Base-by-base conservation (phyloP, 2,888 invertebrate genomes). In the Ellobium chinense region DNA sequence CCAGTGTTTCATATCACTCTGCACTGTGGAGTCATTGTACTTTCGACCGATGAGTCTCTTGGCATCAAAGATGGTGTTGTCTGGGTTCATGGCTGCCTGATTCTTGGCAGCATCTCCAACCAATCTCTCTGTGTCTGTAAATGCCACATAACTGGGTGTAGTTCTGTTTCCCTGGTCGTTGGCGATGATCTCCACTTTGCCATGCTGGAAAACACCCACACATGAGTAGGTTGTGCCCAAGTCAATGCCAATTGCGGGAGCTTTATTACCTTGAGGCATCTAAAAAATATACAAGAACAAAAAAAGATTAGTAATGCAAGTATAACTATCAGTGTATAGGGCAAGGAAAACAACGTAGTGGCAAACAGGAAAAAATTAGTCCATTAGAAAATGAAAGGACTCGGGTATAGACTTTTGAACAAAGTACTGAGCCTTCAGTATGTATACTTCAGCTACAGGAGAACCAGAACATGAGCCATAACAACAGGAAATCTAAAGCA, bases 1-100 rank as follows among this genome's bases (percentile, higher is more conserved):
- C 97, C 97, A 97, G 87, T 96, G 95, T 89, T 96, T 96, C 94
- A 96, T 95, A 91, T 97, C 97, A 46, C 94, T 94, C 89, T 96
- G 96, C 62, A 96, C 96, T 87, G 95, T 95, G 0, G 94, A 92
- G 89, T 97, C 97, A 86, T 96, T 95, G 91, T 95, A 97, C 88
- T 95, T 95, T 77, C 97, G 95, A 1, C 97, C 97, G 86, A 97
- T 97, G 73, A 97, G 93, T 82, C 97, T 95, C 76, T 92, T 92
- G 69, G 92, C 92, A 89, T 92, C 93, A 88, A 94, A 94, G 24
- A 94, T 95, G 0, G 96, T 96, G 91, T 96, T 96, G 88, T 93
- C 95, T 14, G 97, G 96, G 92, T 97, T 97, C 95, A 94, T 92
- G 81, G 94, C 94, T 46, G 93, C 94, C 86, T 94, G 94, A 86